Percentiles rank a stretch among this genome's conserved stretches.
Evolutionary conservation across 1,140 invertebrate species (phyloP).

Genomic region (Antheraea mylitta): DNA sequence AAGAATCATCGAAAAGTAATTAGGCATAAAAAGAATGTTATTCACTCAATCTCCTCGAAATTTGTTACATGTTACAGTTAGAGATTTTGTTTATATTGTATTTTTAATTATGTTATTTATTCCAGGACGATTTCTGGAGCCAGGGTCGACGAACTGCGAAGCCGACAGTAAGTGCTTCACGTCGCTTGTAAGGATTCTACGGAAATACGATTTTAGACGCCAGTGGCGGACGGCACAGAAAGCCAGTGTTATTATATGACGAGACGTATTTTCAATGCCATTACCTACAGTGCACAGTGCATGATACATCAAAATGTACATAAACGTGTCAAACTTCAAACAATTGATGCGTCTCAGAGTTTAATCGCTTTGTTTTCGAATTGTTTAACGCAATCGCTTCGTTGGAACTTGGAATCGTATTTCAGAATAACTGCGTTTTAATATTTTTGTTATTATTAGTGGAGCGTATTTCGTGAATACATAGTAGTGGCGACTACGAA

Average conservation of each 20-base stretch:
- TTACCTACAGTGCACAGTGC: slow-evolving; percentile 14
- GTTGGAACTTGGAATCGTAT: background rate
- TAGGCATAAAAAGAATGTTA: slow-evolving; percentile 16
- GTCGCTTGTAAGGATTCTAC: slow-evolving; percentile 76
- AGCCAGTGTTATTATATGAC: slow-evolving; percentile 26
- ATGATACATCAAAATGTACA: slow-evolving; percentile 12
- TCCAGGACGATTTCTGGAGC: slow-evolving; percentile 61
- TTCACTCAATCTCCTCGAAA: slow-evolving; percentile 6
- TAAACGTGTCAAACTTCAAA: slow-evolving; percentile 28
- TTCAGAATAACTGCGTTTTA: slow-evolving; percentile 4
- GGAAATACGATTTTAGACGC: slow-evolving; percentile 76
- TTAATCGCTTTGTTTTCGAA: slow-evolving; percentile 27
- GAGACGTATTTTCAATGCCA: slow-evolving; percentile 25
- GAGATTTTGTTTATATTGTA: slow-evolving; percentile 59
- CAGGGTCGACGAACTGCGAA: slow-evolving; percentile 72
- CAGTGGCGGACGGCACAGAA: slow-evolving; percentile 39
- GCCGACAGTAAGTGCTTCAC: slow-evolving; percentile 71
- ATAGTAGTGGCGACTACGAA: slow-evolving; percentile 20
- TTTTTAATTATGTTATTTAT: slow-evolving; percentile 44
- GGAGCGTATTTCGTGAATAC: background rate
- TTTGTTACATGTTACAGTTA: slow-evolving; percentile 40
- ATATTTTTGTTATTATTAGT: slow-evolving; percentile 10
- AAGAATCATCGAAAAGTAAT: slow-evolving; percentile 30
- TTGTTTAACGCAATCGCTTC: slow-evolving; percentile 1
- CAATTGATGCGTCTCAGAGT: slow-evolving; percentile 25